Conservation (phyloP, 2,113 vertebrate genomes). For the Microcebus murinus region DNA sequence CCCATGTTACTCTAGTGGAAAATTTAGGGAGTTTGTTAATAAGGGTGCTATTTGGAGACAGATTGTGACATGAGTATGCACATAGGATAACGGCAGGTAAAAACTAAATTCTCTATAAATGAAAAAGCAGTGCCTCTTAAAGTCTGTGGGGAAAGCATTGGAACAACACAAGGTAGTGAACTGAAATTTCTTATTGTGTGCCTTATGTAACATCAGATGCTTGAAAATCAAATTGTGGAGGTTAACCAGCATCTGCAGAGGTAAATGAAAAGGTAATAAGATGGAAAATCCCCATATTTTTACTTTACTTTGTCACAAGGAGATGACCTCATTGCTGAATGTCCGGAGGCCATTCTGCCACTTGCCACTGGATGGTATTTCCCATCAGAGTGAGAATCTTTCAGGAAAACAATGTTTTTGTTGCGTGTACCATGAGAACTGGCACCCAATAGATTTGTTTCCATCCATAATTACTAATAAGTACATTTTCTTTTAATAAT, state of each 20-base stretch:
- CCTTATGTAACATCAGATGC: too few species aligned
- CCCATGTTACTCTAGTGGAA: background rate
- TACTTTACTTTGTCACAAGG: too few species aligned
- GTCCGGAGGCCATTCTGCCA: too few species aligned
- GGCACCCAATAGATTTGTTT: too few species aligned
- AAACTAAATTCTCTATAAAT: background rate
- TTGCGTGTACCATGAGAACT: too few species aligned
- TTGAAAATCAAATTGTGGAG: background rate
- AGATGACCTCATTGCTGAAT: too few species aligned
- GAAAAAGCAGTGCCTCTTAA: background rate
- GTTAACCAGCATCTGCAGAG: background rate
- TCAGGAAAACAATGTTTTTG: too few species aligned
- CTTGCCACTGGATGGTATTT: too few species aligned
- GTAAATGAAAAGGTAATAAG: background rate
- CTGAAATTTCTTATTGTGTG: background rate
- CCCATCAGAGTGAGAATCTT: too few species aligned
- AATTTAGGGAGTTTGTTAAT: background rate
- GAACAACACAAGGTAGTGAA: background rate
- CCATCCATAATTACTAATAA: too few species aligned
- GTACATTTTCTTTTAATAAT: too few species aligned
- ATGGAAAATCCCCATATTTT: too few species aligned
- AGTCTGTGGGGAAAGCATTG: background rate
- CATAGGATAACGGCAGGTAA: background rate
- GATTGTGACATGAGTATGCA: background rate
- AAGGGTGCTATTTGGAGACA: background rate